Base-by-base conservation (phyloP, 1,140 invertebrate species). In the Drosophila repletoides region DNA sequence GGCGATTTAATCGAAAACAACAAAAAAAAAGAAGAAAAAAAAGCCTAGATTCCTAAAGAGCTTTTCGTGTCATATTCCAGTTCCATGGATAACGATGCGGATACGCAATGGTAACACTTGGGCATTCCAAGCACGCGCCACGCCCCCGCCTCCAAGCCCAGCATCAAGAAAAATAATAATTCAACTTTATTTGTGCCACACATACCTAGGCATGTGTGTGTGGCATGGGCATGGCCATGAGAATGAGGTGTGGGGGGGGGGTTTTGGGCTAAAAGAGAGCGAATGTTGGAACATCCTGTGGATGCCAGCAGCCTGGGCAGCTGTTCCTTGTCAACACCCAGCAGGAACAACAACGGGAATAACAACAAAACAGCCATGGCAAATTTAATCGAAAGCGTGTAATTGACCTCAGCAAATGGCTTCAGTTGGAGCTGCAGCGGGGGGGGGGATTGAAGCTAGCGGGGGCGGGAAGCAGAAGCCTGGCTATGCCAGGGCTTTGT, bases 331-430 rank as follows among this genome's bases (percentile, higher is more conserved):
- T 84, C 79, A 84, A 86, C 79, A 86, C 80, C 66, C 66, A 56
- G 19, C 41, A 40, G 34, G 15, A 49, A 10, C 40, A 53, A 38
- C 43, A 53, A 31, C 24, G 48, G 34, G 24, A 52, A 45, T 34
- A 61, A 24, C 63, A 56, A 12, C 33, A 61, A 17, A 46, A 41
- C 46, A 56, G 67, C 74, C 74, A 59, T 86, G 65, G 79, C 81
- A 83, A 84, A 84, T 84, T 84, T 84, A 84, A 84, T 84, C 79
- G 79, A 84, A 84, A 84, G 79, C 79, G 79, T 86, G 79, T 84
- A 84, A 84, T 84, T 84, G 79, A 84, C 79, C 79, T 84, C 79
- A 84, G 79, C 72, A 84, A 84, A 86, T 86, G 79, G 74, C 80
- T 49, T 48, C 17, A 59, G 68, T 67, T 49, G 59, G 48, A 48